Conservation (phyloP, 1,140 invertebrate species). For the Streblospio benedicti region DNA sequence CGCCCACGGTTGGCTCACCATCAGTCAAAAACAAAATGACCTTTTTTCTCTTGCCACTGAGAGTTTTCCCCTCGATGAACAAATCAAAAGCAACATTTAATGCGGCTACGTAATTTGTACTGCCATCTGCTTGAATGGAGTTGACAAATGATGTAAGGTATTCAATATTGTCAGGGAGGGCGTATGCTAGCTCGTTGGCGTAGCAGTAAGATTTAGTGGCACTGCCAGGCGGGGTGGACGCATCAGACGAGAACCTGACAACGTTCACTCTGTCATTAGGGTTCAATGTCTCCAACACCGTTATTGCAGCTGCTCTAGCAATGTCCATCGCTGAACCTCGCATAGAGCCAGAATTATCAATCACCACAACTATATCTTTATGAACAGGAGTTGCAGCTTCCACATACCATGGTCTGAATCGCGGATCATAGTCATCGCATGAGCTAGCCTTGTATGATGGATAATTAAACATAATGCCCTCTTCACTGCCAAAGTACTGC, state of each 20-base stretch:
- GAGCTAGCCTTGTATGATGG: not conserved
- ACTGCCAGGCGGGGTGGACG: not conserved
- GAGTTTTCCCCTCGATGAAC: not conserved
- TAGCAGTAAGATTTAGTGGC: not conserved
- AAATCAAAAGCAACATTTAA: not conserved
- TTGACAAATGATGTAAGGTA: not conserved
- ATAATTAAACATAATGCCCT: slow-evolving; percentile 8
- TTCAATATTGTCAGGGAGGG: not conserved
- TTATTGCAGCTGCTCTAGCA: not conserved
- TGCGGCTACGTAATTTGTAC: not conserved
- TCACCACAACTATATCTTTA: slow-evolving; percentile 14
- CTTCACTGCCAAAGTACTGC: slow-evolving; percentile 19
- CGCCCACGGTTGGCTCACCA: not conserved
- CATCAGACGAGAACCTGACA: not conserved
- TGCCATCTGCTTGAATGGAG: not conserved
- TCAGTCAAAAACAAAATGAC: not conserved
- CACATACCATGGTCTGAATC: slow-evolving; percentile 17
- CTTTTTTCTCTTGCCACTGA: no score
- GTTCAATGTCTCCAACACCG: not conserved
- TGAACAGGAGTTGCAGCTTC: slow-evolving; percentile 8
- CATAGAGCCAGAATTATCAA: slow-evolving; percentile 12
- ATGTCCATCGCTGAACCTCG: not conserved
- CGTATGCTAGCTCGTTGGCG: not conserved
- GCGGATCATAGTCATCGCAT: slow-evolving; percentile 13
- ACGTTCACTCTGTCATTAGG: slow-evolving; percentile 2